A percentile compares a stretch with the other conserved stretches of the same genome.
Evolutionary conservation across 2,888 invertebrate species (phyloP).

Genomic region (Oasisia sp.): DNA sequence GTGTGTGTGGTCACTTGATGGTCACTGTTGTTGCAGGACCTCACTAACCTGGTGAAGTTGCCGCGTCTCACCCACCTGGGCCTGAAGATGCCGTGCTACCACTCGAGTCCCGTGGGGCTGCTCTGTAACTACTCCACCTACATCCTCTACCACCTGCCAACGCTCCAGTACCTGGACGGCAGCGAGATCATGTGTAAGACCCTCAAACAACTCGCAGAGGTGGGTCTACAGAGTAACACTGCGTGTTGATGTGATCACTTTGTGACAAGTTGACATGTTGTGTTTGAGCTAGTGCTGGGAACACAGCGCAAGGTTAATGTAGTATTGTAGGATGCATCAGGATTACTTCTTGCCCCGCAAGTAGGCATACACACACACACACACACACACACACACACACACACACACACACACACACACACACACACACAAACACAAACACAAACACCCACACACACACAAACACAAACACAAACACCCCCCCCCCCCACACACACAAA

Average conservation of each 20-base stretch:
- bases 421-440: too few species aligned
- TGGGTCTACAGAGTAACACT: conserved; percentile 38
- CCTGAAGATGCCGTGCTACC: conserved; percentile 61
- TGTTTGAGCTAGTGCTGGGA: too few species aligned
- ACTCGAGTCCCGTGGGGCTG: conserved; percentile 58
- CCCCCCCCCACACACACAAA: too few species aligned
- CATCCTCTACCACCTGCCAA: conserved; percentile 62
- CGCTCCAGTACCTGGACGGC: conserved; percentile 57
- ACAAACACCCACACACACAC: too few species aligned
- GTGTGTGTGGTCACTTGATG: not conserved
- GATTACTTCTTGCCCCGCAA: too few species aligned
- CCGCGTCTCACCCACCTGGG: conserved; percentile 53
- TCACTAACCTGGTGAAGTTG: conserved; percentile 58
- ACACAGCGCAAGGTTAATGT: too few species aligned
- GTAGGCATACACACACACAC: too few species aligned
- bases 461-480: too few species aligned
- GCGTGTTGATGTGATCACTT: not conserved
- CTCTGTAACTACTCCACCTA: conserved; percentile 65
- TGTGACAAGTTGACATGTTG: too few species aligned
- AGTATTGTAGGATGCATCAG: too few species aligned
- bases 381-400: too few species aligned
- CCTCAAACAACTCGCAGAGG: conserved; percentile 61
- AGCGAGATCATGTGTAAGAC: conserved; percentile 58
- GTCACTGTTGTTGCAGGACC: conserved; percentile 50
- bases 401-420: too few species aligned